Base-by-base conservation (phyloP, 2,888 invertebrate genomes). In the Polyommatus iphigenia region DNA sequence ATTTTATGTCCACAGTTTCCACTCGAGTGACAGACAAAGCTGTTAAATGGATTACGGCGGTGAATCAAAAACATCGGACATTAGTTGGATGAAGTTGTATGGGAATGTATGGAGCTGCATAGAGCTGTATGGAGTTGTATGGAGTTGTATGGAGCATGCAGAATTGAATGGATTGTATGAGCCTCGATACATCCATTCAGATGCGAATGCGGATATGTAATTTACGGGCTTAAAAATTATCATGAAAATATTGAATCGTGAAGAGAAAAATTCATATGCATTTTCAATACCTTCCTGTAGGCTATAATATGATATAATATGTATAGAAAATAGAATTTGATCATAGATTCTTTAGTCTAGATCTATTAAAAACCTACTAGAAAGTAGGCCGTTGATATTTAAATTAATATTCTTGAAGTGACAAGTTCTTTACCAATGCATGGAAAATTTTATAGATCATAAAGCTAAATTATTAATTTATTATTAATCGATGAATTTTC, bases 31-130 rank as follows among this genome's bases (percentile, higher is more conserved):
- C 50, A 24, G 20, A 4, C 41, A 72, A 73, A 41, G 72, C 77
- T 41, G 72, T 57, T 59, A 73, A 77, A 77, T 41, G 83, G 82
- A 83, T 84, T 82, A 82, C 82, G 82, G 80, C 78, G 79, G 80
- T 81, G 80, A 81, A 80, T 80, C 80, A 80, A 80, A 81, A 81
- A 80, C 80, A 78, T 78, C 79, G 78, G 78, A 76, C 77, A 73
- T 73, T 73, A 77, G 57, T 41, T 72, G 41, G 24, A 71, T 57
- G 72, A 36, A 54, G 18, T 15, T 54, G 75, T 73, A 36, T 72
- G 46, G 46, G 8, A n/a, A n/a, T 72, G 72, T 73, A 24, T 50
- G 73, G 50, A 24, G 18, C 15, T 36, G 36, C n/a, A n/a, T n/a
- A n/a, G n/a, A n/a, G n/a, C n/a, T n/a, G 18, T 29, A 71, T 71